Evolutionary conservation across 1,140 invertebrate genomes (phyloP).

Genomic region (Bombus pyrosoma): DNA sequence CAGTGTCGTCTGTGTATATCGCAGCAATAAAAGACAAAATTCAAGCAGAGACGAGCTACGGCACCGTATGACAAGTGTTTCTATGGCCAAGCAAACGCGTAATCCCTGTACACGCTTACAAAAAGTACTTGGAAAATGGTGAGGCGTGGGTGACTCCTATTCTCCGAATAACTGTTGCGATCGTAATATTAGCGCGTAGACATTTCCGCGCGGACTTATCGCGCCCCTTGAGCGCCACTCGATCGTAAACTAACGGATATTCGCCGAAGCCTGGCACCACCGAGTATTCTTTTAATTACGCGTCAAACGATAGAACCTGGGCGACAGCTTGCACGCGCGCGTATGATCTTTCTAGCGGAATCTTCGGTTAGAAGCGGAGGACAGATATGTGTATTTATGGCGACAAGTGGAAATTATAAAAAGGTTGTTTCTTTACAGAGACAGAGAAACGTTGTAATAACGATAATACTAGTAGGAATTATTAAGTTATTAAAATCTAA

Average conservation of each 20-base stretch:
- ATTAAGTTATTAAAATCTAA: not conserved
- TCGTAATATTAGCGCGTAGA: constrained; percentile 48
- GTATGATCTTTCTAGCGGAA: constrained; percentile 49
- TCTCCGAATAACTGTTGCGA: constrained; percentile 2
- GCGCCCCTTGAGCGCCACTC: constrained; percentile 1
- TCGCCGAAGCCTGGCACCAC: constrained; percentile 39
- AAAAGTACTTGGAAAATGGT: constrained; percentile 4
- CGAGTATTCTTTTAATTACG: constrained; percentile 64
- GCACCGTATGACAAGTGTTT: not conserved
- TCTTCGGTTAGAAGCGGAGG: constrained; percentile 7
- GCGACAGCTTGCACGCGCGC: constrained; percentile 27
- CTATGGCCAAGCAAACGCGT: not conserved
- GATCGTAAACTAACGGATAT: constrained; percentile 64
- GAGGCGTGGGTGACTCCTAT: constrained; percentile 52
- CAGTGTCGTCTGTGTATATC: not conserved
- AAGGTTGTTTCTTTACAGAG: not conserved
- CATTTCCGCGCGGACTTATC: constrained; percentile 58
- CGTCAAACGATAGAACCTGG: constrained; percentile 24
- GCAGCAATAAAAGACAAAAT: not conserved
- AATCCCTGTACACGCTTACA: not conserved
- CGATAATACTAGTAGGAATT: not conserved
- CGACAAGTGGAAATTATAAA: not conserved
- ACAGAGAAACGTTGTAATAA: not conserved
- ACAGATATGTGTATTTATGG: not conserved
- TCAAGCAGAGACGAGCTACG: not conserved